These are phyloP conservation scores for Gymnosoma rotundatum DNA, from an alignment of 2,888 invertebrate species.

Conservation along the genomic window DNA sequence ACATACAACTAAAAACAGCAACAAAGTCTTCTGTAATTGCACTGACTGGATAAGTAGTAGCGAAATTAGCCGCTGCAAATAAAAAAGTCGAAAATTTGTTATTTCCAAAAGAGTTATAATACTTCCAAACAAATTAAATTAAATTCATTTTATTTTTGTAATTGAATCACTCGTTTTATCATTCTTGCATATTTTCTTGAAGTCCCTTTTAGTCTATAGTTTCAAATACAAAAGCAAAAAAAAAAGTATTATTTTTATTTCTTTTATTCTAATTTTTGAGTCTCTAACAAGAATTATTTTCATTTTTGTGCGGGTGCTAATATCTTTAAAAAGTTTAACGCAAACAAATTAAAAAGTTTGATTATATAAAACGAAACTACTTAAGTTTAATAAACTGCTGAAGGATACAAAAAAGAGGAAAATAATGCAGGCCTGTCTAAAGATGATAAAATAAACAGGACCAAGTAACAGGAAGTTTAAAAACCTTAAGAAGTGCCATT, in stretches of 20 bases:
- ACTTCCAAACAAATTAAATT: too few relatives aligned
- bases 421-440: not conserved
- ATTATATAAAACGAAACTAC: conserved; percentile 57
- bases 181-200: too few relatives aligned
- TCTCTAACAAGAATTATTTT: not conserved
- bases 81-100: too few relatives aligned
- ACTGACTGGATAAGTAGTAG: too few relatives aligned
- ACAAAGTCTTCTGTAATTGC: too few relatives aligned
- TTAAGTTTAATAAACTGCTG: conserved; percentile 32
- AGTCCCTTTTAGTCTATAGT: too few relatives aligned
- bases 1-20: too few relatives aligned
- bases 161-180: too few relatives aligned
- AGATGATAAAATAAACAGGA: conserved; percentile 1
- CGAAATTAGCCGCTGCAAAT: too few relatives aligned
- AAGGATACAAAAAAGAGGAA: not conserved
- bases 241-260: not conserved
- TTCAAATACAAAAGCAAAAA: too few relatives aligned
- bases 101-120: too few relatives aligned
- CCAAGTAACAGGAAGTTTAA: conserved; percentile 20
- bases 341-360: conserved; percentile 69
- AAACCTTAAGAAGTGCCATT: conserved; percentile 44
- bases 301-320: conserved; percentile 42
- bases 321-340: conserved; percentile 56
- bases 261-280: not conserved
- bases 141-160: too few relatives aligned